These are phyloP conservation scores for Autographa gamma DNA, from an alignment of 2,888 invertebrate genomes.

Conservation along the genomic window DNA sequence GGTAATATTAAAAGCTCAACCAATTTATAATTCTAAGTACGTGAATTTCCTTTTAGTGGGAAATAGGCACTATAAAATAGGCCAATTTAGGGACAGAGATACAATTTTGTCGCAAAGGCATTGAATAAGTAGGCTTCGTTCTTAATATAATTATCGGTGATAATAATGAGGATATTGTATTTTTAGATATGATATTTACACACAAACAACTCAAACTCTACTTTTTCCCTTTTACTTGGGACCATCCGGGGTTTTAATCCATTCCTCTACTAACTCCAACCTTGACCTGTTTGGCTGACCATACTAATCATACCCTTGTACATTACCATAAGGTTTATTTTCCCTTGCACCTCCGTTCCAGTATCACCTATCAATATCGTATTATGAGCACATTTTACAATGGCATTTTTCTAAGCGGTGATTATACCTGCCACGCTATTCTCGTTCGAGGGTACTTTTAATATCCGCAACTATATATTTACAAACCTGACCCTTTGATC, in stretches of 20 bases:
- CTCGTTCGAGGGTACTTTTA: slow-evolving; percentile 44
- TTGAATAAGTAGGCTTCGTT: too few species aligned
- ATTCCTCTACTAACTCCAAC: background rate
- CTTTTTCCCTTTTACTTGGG: too few species aligned
- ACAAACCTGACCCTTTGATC: slow-evolving; percentile 53
- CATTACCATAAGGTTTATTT: background rate
- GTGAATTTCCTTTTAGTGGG: slow-evolving; percentile 2
- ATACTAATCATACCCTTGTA: background rate
- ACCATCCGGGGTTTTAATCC: background rate
- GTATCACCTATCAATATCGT: slow-evolving; percentile 10
- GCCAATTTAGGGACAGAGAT: background rate
- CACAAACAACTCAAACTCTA: too few species aligned
- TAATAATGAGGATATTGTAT: too few species aligned
- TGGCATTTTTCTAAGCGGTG: slow-evolving; percentile 20
- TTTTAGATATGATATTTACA: too few species aligned
- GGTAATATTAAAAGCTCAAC: slow-evolving; percentile 4
- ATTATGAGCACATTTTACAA: slow-evolving; percentile 16
- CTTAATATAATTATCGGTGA: background rate
- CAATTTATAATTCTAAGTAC: slow-evolving; percentile 4
- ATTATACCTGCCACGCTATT: slow-evolving; percentile 36
- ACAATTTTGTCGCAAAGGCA: background rate
- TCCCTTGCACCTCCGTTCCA: background rate
- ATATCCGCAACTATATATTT: slow-evolving; percentile 55
- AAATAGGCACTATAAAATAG: background rate
- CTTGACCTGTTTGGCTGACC: background rate